Evolutionary conservation across 2,113 vertebrate species (phyloP).

Genomic region (Crotophaga sulcirostris): DNA sequence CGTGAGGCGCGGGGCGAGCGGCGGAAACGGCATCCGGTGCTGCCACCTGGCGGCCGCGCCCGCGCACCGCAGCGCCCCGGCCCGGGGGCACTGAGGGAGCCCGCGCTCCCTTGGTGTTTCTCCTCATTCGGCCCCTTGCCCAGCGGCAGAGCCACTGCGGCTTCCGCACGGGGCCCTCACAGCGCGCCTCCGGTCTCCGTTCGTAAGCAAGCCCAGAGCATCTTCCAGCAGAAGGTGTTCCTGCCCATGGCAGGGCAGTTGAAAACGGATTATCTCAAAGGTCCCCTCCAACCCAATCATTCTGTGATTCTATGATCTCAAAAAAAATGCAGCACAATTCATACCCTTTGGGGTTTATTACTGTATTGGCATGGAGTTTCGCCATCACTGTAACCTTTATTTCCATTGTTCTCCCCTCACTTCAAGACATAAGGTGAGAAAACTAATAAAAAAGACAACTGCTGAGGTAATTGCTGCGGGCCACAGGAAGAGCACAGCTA

Average conservation of each 20-base stretch:
- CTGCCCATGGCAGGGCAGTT: no score
- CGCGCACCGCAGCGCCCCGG: background rate
- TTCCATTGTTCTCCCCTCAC: background rate
- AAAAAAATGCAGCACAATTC: background rate
- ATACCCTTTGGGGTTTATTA: rapidly evolving
- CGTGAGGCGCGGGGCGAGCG: background rate
- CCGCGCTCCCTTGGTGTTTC: no score
- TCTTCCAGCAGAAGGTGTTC: no score
- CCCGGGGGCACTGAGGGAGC: no score
- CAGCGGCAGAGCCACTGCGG: no score
- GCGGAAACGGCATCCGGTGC: constrained; percentile 69
- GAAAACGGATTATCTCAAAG: no score
- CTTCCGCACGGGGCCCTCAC: no score
- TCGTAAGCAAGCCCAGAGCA: no score
- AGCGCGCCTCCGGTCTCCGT: no score
- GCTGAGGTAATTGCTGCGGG: rapidly evolving
- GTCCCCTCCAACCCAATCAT: no score
- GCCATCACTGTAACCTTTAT: background rate
- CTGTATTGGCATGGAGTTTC: rapidly evolving
- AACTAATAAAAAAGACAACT: background rate
- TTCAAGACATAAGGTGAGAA: background rate
- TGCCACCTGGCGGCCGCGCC: constrained; percentile 74
- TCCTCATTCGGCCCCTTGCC: no score
- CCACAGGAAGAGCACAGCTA: background rate
- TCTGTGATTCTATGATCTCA: background rate